A percentile compares a stretch with the other conserved stretches of the same genome.
Conservation (phyloP, 1,140 invertebrate species). For the Pachypeltis micranthus region DNA sequence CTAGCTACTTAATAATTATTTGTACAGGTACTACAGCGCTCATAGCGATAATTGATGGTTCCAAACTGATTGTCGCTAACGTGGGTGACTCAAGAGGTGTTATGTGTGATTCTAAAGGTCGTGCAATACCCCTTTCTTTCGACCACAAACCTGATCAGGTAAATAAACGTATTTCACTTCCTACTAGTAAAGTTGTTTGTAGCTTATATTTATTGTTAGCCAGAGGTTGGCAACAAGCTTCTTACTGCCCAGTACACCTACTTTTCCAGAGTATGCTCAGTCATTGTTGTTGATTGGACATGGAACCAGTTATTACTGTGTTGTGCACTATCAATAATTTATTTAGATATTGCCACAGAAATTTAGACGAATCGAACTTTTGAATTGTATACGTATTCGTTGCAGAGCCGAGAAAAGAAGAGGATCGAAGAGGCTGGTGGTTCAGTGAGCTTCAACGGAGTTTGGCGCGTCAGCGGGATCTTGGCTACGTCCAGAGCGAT, state of each 20-base stretch:
- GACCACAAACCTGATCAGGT: constrained; percentile 95
- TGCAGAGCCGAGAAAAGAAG: constrained; percentile 67
- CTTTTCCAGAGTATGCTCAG: too few species aligned
- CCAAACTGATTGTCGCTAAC: constrained; percentile 80
- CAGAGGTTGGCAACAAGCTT: neutral
- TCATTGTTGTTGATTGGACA: too few species aligned
- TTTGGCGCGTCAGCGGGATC: constrained; percentile 92
- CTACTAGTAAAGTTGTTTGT: too few species aligned
- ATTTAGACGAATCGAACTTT: too few species aligned
- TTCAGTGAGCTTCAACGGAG: constrained; percentile 87
- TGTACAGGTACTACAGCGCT: constrained; percentile 81
- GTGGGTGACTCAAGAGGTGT: constrained; percentile 92
- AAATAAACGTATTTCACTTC: constrained; percentile 26
- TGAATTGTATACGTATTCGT: too few species aligned
- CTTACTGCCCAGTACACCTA: neutral
- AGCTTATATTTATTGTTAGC: too few species aligned
- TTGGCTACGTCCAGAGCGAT: constrained; percentile 87
- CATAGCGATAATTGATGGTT: constrained; percentile 71
- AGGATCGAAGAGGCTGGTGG: constrained; percentile 85
- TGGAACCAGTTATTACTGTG: too few species aligned
- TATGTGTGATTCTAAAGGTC: constrained; percentile 80
- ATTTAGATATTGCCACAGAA: too few species aligned
- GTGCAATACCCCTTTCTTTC: constrained; percentile 82
- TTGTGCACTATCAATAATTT: too few species aligned
- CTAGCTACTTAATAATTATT: too few species aligned